Base-by-base conservation (phyloP, 2,797 vertebrate species). In the Anguilla pacifica region DNA sequence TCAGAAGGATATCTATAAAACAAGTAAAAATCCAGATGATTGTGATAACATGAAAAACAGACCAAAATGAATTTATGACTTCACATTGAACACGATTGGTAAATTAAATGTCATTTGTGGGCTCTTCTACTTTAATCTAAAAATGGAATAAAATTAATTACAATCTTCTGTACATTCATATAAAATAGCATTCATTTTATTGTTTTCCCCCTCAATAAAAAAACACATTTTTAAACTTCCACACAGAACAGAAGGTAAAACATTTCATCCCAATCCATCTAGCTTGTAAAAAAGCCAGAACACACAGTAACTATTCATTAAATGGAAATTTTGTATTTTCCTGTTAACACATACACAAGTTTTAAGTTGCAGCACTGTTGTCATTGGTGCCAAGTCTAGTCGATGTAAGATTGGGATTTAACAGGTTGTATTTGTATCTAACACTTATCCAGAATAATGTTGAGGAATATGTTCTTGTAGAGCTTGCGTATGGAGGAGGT, bases 401-500 rank as follows among this genome's bases (percentile, higher is more conserved):
- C 94, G 53, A 96, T 96, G 87, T 95, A 93, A 0, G 93, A 91
- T 87, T 96, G 95, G 28, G 90, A 92, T 92, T 96, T 96, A 87
- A 95, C 91, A 97, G 64, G 25, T 9, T n/a, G 25, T 93, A 91
- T 88, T 96, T 96, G 28, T 90, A 92, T 92, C 96, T 96, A 87
- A 95, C 91, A 97, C 55, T 90, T 96, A 92, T 91, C 97, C 93
- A 95, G 93, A 13, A 98, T 95, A 94, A 97, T 97, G 90, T 95
- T 97, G 86, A 96, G 92, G 87, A 98, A 96, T 88, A 97, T 96
- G 92, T 98, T 99, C 91, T 98, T 97, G 28, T 98, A 97, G 90
- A 97, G 92, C 91, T 96, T 97, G 90, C 97, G 96, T 86, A 96
- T 96, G 0, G 96, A 95, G 86, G 97, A 96, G 89, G 95, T 96